These are phyloP conservation scores for Sebastes kiyomatsui DNA, from an alignment of 2,797 vertebrate species.

Conservation along the genomic window DNA sequence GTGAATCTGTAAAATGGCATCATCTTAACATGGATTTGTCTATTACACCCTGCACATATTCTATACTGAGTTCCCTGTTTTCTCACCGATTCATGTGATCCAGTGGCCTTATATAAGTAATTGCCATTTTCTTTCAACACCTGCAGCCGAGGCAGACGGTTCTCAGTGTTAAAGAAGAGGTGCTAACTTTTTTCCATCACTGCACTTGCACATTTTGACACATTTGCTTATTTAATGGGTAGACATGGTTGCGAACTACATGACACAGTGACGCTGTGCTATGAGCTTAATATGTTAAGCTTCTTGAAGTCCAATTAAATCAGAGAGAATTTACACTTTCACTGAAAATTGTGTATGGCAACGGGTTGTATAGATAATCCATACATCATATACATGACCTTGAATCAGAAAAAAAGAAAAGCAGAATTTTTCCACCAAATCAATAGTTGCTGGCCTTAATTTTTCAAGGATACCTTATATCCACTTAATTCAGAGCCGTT, in stretches of 20 bases:
- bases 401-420: neutral
- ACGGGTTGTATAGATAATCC: neutral
- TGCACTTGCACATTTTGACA: conserved; percentile 64
- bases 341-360: neutral
- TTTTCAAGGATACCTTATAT: conserved; percentile 46
- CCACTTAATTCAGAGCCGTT: conserved; percentile 54
- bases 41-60: neutral
- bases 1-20: neutral
- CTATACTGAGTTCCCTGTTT: neutral
- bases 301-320: neutral
- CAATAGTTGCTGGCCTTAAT: conserved; percentile 38
- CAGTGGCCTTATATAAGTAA: conserved; percentile 34
- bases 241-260: conserved; percentile 37
- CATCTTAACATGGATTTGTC: neutral
- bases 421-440: conserved; percentile 30
- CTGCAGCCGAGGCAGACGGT: conserved; percentile 20
- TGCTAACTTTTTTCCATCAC: conserved; percentile 67
- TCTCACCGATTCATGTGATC: neutral
- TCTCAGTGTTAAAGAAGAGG: conserved; percentile 46
- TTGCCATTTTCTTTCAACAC: conserved; percentile 33
- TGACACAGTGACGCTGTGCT: conserved; percentile 12
- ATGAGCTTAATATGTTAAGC: conserved; percentile 2
- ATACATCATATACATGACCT: conserved; percentile 4
- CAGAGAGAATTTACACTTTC: neutral
- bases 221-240: conserved; percentile 53